Conservation (phyloP, 2,888 invertebrate genomes). For the Odontocolon sp. region DNA sequence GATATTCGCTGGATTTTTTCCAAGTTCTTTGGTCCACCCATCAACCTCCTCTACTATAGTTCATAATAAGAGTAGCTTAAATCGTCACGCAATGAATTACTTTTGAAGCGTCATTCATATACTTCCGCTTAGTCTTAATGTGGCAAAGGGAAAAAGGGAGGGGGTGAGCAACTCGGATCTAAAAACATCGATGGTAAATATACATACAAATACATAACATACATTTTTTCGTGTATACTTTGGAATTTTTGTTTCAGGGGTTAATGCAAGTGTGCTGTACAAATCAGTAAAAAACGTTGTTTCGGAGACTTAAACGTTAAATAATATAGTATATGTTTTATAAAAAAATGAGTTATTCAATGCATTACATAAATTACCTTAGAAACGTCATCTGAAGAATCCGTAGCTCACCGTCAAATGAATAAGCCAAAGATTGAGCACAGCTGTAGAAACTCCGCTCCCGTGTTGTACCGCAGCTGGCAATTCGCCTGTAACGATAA, state of each 20-base stretch:
- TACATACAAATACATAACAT: too few relatives aligned
- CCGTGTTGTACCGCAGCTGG: constrained; percentile 80
- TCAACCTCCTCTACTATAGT: neutral
- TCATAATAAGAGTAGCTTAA: neutral
- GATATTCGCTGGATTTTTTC: constrained; percentile 35
- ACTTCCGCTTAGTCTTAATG: neutral
- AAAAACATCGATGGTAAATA: too few relatives aligned
- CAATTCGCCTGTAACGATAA: constrained; percentile 77
- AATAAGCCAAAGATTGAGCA: constrained; percentile 79
- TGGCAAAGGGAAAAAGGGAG: too few relatives aligned
- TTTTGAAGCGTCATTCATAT: neutral
- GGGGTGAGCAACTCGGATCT: too few relatives aligned
- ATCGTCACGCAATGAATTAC: constrained; percentile 4
- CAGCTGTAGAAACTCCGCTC: constrained; percentile 79
- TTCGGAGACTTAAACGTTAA: too few relatives aligned
- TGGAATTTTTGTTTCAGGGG: too few relatives aligned
- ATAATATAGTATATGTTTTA: too few relatives aligned
- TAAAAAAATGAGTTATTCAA: too few relatives aligned
- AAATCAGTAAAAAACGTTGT: too few relatives aligned
- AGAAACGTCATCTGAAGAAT: constrained; percentile 80
- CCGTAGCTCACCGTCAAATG: constrained; percentile 79
- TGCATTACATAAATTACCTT: constrained; percentile 73
- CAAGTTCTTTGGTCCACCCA: neutral
- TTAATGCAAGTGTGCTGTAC: too few relatives aligned
- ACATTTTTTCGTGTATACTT: too few relatives aligned